phyloP scores from a whole-genome alignment of 2,797 vertebrate species.

The Mareca penelope region DNA sequence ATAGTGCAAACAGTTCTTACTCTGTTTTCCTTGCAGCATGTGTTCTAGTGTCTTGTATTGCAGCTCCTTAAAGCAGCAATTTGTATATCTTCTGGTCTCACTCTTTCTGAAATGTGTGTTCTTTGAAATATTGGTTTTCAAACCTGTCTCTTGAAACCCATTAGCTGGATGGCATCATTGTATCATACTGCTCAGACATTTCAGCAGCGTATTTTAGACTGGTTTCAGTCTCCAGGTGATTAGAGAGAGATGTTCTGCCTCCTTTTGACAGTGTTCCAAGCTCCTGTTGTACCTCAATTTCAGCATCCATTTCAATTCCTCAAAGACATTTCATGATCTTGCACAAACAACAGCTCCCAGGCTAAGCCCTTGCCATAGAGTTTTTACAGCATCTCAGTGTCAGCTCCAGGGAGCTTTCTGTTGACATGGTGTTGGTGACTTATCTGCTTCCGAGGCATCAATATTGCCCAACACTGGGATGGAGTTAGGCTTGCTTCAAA shows the following conservation, averaged over 20 bases:
- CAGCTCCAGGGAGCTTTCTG: neutral
- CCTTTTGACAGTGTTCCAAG: neutral
- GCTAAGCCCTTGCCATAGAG: neutral
- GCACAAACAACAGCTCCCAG: neutral
- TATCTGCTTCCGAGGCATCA: neutral
- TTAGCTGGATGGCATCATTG: neutral
- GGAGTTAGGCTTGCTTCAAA: neutral
- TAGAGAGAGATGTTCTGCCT: conserved; percentile 1
- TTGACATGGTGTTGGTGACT: neutral
- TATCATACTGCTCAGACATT: neutral
- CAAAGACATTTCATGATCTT: neutral
- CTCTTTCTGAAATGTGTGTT: neutral
- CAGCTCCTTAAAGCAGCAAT: neutral
- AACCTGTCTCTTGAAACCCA: neutral
- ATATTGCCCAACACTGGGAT: neutral
- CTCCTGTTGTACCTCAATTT: conserved; percentile 3
- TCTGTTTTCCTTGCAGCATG: neutral
- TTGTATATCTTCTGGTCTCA: neutral
- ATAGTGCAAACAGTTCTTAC: neutral
- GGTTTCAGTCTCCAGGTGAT: neutral
- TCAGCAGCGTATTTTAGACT: neutral
- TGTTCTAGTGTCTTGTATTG: neutral
- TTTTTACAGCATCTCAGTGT: neutral
- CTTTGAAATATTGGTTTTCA: neutral
- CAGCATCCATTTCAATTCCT: conserved; percentile 22